A percentile compares a stretch with the other conserved stretches of the same genome.
These are phyloP conservation scores for Panopea generosa DNA, from an alignment of 2,888 invertebrate genomes.

Conservation along the genomic window DNA sequence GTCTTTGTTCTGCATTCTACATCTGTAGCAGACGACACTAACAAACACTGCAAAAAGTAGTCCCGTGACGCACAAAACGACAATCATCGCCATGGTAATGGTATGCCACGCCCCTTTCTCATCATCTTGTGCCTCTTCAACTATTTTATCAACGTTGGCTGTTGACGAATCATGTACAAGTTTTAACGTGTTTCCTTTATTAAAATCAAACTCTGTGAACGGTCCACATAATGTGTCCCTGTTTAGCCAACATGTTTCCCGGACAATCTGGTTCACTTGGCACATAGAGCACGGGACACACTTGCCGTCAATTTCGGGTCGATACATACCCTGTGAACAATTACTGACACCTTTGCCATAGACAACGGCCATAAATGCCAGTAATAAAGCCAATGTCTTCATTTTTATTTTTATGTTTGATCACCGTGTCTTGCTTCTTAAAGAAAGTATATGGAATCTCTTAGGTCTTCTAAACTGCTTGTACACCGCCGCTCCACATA, in stretches of 20 bases:
- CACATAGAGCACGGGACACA: slow-evolving; percentile 48
- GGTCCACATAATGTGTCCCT: slow-evolving; percentile 56
- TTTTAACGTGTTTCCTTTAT: slow-evolving; percentile 19
- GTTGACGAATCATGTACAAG: background rate
- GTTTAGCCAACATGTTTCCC: slow-evolving; percentile 43
- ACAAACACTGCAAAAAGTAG: slow-evolving; percentile 40
- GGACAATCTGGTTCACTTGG: slow-evolving; percentile 52
- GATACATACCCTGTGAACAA: slow-evolving; percentile 41
- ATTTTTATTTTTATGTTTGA: too few relatives aligned
- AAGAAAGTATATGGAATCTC: too few relatives aligned
- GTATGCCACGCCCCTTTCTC: slow-evolving; percentile 46
- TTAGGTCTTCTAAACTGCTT: too few relatives aligned
- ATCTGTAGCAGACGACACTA: slow-evolving; percentile 36
- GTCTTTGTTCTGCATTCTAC: slow-evolving; percentile 45
- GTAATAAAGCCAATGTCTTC: too few relatives aligned
- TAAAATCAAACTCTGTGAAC: slow-evolving; percentile 52
- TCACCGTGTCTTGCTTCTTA: too few relatives aligned
- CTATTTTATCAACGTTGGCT: background rate
- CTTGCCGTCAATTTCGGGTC: slow-evolving; percentile 19
- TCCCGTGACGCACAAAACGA: slow-evolving; percentile 36
- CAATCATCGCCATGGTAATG: slow-evolving; percentile 49
- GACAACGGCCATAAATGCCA: background rate
- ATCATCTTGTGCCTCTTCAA: slow-evolving; percentile 8
- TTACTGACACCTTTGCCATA: slow-evolving; percentile 1
- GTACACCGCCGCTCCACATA: too few relatives aligned